A percentile compares a stretch with the other conserved stretches of the same genome.
These are phyloP conservation scores for Polietes domitor DNA, from an alignment of 2,888 invertebrate species.

Conservation along the genomic window DNA sequence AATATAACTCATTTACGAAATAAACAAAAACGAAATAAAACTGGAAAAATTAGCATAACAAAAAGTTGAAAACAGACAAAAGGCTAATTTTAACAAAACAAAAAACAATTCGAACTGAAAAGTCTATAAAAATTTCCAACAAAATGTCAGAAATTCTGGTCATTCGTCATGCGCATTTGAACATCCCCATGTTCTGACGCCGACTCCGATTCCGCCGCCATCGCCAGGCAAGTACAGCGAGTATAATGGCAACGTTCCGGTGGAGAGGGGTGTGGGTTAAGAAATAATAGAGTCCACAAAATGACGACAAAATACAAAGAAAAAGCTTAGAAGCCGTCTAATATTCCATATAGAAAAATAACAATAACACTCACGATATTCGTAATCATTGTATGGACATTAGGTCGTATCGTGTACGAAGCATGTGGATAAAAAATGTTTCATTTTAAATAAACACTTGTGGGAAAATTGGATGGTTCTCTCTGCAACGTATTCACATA, in stretches of 20 bases:
- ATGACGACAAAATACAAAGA: constrained; percentile 14
- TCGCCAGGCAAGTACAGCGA: neutral
- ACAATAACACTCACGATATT: neutral
- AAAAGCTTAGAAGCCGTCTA: neutral
- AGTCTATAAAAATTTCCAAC: constrained; percentile 26
- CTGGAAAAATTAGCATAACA: constrained; percentile 39
- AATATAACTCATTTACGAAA: neutral
- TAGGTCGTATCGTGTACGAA: too few species aligned
- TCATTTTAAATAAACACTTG: too few species aligned
- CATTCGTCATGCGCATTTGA: constrained; percentile 80
- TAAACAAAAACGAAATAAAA: constrained; percentile 25
- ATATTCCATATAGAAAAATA: neutral
- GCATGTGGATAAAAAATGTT: too few species aligned
- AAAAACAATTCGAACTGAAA: constrained; percentile 34
- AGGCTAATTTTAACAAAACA: constrained; percentile 55
- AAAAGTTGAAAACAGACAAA: constrained; percentile 25
- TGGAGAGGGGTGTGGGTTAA: neutral
- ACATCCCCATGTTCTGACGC: constrained; percentile 70
- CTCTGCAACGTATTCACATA: too few species aligned
- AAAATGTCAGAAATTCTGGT: constrained; percentile 79
- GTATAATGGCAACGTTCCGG: neutral
- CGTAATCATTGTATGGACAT: neutral
- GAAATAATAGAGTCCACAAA: constrained; percentile 28
- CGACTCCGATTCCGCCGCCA: neutral
- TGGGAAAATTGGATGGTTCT: too few species aligned